phyloP scores from a whole-genome alignment of 2,113 vertebrate species.

The Corythornis madagascariensis region DNA sequence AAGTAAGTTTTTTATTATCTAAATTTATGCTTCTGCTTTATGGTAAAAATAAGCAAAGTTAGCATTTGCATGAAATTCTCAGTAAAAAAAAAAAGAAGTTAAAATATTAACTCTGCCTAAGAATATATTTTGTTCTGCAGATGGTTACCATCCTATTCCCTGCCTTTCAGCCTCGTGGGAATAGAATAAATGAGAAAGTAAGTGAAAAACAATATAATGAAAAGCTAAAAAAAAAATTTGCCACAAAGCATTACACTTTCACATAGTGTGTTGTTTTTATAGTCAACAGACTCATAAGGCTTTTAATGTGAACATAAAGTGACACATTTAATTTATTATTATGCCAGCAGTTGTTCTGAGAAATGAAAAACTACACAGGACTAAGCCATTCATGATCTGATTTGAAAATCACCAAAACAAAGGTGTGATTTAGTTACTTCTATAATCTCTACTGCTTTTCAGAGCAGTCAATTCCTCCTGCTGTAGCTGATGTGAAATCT shows the following conservation, averaged over 20 bases:
- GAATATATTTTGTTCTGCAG: neutral
- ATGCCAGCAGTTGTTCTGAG: neutral
- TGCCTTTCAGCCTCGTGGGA: neutral
- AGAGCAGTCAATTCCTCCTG: neutral
- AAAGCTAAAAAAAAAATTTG: neutral
- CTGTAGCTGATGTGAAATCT: neutral
- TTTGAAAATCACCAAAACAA: neutral
- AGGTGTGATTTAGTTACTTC: neutral
- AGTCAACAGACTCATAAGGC: neutral
- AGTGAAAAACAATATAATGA: constrained; percentile 17
- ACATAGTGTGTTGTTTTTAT: neutral
- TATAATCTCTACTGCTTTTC: neutral
- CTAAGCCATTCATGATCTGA: neutral
- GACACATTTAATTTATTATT: constrained; percentile 2
- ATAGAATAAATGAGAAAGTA: constrained; percentile 24
- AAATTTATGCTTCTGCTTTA: neutral
- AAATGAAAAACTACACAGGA: neutral
- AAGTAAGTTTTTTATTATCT: neutral
- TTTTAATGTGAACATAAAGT: neutral
- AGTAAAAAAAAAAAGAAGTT: neutral
- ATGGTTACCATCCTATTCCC: neutral
- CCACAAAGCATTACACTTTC: neutral
- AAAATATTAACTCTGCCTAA: neutral
- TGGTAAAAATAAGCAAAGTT: neutral
- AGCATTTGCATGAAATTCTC: neutral